phyloP scores from a whole-genome alignment of 2,797 vertebrate genomes.

The Sebastes elongatus region DNA sequence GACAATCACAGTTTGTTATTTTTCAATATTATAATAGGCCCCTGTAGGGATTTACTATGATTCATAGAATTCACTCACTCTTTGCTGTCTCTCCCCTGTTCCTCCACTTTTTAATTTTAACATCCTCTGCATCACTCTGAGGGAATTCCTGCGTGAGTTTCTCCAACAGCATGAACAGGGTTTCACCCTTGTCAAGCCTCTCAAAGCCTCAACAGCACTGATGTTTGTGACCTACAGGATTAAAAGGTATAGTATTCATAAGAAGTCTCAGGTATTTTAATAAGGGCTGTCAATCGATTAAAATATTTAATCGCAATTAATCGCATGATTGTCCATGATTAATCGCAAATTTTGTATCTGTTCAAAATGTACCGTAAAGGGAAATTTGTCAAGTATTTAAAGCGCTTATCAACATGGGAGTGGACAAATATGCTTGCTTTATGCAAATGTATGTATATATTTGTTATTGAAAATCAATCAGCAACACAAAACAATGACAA shows the following conservation, averaged over 20 bases:
- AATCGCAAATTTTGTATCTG: too few species aligned
- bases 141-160: background rate
- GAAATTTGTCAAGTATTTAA: too few species aligned
- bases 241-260: background rate
- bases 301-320: too few species aligned
- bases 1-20: slow-evolving; percentile 32
- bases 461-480: too few species aligned
- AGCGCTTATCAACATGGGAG: too few species aligned
- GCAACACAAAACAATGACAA: too few species aligned
- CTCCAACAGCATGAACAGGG: background rate
- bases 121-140: background rate
- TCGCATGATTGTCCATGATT: too few species aligned
- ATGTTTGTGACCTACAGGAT: background rate
- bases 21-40: slow-evolving; percentile 9
- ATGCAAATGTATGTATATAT: too few species aligned
- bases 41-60: slow-evolving; percentile 15
- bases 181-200: background rate
- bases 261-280: background rate
- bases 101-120: background rate
- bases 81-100: background rate
- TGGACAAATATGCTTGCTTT: too few species aligned
- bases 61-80: slow-evolving; percentile 8
- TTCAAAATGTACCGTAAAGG: too few species aligned
- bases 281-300: too few species aligned
- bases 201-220: background rate